Evolutionary conservation across 64 coral and sea anemone genomes (phyloP).

Genomic region (Porites lutea): DNA sequence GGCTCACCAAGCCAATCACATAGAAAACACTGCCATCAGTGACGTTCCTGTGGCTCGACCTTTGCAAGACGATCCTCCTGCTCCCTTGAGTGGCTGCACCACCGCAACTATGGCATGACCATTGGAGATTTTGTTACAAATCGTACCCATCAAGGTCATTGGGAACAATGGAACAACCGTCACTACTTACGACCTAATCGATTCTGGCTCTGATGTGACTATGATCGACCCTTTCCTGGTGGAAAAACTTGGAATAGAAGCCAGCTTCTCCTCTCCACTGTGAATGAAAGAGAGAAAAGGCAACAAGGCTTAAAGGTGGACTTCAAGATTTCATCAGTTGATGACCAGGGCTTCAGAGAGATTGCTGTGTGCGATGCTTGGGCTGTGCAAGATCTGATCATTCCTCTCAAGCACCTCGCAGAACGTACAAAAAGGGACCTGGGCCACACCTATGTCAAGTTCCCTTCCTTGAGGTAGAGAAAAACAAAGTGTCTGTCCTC

Average conservation of each 20-base stretch:
- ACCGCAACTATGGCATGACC: slow-evolving; percentile 13
- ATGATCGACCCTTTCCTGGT: slow-evolving; percentile 31
- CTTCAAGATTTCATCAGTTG: background rate
- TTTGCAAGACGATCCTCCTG: background rate
- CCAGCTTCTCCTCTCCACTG: slow-evolving; percentile 2
- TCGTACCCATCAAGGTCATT: slow-evolving; percentile 23
- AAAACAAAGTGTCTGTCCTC: slow-evolving; percentile 52
- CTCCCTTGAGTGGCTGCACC: background rate
- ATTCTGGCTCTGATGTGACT: slow-evolving; percentile 38
- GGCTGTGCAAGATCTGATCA: slow-evolving; percentile 37
- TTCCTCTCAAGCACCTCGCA: slow-evolving; percentile 26
- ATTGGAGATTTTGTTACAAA: slow-evolving; percentile 22
- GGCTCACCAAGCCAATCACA: slow-evolving; percentile 20
- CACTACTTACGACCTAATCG: slow-evolving; percentile 22
- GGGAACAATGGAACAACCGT: background rate
- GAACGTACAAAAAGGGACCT: background rate
- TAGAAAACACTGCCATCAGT: background rate
- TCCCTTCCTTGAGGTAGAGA: slow-evolving; percentile 36
- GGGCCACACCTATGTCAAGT: slow-evolving; percentile 45
- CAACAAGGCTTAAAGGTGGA: too few relatives aligned
- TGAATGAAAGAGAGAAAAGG: slow-evolving; percentile 4
- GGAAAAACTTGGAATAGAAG: slow-evolving; percentile 14
- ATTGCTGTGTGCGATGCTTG: slow-evolving; percentile 5
- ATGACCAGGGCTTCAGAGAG: background rate
- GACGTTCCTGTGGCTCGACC: too few relatives aligned